These are phyloP conservation scores for Lepetodrilus schrolli DNA, from an alignment of 2,888 invertebrate genomes.

Conservation along the genomic window DNA sequence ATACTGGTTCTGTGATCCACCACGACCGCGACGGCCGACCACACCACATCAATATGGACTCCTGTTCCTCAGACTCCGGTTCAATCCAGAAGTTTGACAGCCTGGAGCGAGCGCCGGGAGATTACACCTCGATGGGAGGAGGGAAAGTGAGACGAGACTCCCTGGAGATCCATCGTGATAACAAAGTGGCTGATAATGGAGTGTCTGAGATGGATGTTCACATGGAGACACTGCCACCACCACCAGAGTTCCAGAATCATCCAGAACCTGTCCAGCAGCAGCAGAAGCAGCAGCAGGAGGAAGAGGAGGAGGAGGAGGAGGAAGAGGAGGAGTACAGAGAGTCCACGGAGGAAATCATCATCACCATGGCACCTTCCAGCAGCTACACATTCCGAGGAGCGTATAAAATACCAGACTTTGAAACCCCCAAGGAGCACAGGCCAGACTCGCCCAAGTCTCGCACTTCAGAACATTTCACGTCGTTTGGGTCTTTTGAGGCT, in stretches of 20 bases:
- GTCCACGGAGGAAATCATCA: constrained; percentile 41
- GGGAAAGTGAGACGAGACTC: background rate
- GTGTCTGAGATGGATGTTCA: constrained; percentile 36
- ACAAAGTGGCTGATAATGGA: background rate
- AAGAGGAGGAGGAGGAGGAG: constrained; percentile 36
- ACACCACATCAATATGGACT: constrained; percentile 29
- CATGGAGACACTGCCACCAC: constrained; percentile 39
- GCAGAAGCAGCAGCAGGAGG: background rate
- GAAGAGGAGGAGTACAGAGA: constrained; percentile 48
- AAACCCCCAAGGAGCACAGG: constrained; percentile 45
- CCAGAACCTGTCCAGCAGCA: constrained; percentile 31
- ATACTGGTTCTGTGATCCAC: constrained; percentile 46
- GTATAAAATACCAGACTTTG: constrained; percentile 45
- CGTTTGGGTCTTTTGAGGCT: constrained; percentile 15
- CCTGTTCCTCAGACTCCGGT: constrained; percentile 40
- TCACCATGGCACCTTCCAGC: constrained; percentile 38
- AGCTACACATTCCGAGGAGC: constrained; percentile 41
- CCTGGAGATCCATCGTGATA: background rate
- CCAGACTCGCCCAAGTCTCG: constrained; percentile 12
- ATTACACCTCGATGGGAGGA: background rate
- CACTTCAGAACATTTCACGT: constrained; percentile 15
- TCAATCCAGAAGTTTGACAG: constrained; percentile 11
- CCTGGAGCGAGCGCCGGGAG: background rate
- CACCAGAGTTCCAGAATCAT: constrained; percentile 42
- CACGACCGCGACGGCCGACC: constrained; percentile 16